Percentiles rank a stretch among this genome's conserved stretches.
Evolutionary conservation across 2,888 invertebrate species (phyloP).

Genomic region (Nomada hirtipes): DNA sequence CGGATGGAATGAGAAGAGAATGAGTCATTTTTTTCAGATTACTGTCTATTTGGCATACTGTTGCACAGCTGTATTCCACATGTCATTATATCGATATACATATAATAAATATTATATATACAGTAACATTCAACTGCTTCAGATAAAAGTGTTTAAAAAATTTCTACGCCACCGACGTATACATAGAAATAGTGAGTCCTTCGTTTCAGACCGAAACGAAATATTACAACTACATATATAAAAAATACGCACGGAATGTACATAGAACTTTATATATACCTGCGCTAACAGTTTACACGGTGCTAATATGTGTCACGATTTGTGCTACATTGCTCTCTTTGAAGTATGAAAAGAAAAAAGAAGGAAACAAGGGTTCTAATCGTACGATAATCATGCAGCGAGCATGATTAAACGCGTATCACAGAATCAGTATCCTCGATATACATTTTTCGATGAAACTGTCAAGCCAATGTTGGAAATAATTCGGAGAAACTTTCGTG

Average conservation of each 20-base stretch:
- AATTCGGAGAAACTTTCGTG: slow-evolving; percentile 91
- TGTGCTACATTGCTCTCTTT: neutral
- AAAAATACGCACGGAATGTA: slow-evolving; percentile 16
- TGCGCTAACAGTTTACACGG: neutral
- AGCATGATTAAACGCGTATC: slow-evolving; percentile 30
- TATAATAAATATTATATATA: slow-evolving; percentile 59
- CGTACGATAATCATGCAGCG: neutral
- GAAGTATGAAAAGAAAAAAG: neutral
- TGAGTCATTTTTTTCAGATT: neutral
- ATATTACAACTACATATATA: slow-evolving; percentile 29
- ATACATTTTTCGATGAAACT: slow-evolving; percentile 28
- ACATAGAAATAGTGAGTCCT: neutral
- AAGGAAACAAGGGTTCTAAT: neutral
- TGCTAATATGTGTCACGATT: slow-evolving; percentile 28
- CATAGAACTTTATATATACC: neutral
- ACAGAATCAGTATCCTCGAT: slow-evolving; percentile 42
- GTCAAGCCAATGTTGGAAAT: slow-evolving; percentile 90
- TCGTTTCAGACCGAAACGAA: slow-evolving; percentile 14
- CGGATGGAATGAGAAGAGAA: neutral
- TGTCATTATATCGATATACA: slow-evolving; percentile 36
- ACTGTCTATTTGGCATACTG: slow-evolving; percentile 61
- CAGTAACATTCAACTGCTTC: slow-evolving; percentile 40
- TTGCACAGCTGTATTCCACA: slow-evolving; percentile 49
- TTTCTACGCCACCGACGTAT: slow-evolving; percentile 24
- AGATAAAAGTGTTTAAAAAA: slow-evolving; percentile 27